These are phyloP conservation scores for Meandrina meandrites DNA, from an alignment of 92 coral and sea anemone species.

Conservation along the genomic window DNA sequence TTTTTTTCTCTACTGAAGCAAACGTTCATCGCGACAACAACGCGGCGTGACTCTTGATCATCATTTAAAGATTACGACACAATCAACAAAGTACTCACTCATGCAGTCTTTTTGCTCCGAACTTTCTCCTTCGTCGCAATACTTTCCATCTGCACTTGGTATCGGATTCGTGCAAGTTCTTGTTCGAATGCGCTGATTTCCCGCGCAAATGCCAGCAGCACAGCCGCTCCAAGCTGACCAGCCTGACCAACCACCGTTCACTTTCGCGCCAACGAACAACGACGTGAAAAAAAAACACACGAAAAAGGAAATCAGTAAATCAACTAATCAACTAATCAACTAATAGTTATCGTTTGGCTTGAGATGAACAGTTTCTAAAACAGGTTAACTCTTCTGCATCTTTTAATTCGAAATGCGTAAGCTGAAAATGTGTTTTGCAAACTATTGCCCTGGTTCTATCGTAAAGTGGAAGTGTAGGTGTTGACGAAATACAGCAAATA, in stretches of 20 bases:
- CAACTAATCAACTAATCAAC: too few species aligned
- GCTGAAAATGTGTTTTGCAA: background rate
- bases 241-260: constrained; percentile 88
- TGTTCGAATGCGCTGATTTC: constrained; percentile 91
- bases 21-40: background rate
- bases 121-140: constrained; percentile 77
- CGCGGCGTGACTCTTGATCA: background rate
- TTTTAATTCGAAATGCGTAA: background rate
- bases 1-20: background rate
- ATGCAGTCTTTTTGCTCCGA: constrained; percentile 85
- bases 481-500: background rate
- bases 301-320: background rate
- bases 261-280: constrained; percentile 31
- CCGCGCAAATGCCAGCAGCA: constrained; percentile 95
- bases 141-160: constrained; percentile 76
- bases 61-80: background rate
- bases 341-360: background rate
- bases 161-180: constrained; percentile 90
- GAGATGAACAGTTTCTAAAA: background rate
- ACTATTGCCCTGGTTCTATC: background rate
- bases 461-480: background rate
- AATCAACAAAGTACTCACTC: constrained; percentile 54
- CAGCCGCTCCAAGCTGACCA: constrained; percentile 99
- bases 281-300: background rate
- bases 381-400: background rate